phyloP scores from a whole-genome alignment of 2,113 vertebrate genomes.

The Chamaea fasciata region DNA sequence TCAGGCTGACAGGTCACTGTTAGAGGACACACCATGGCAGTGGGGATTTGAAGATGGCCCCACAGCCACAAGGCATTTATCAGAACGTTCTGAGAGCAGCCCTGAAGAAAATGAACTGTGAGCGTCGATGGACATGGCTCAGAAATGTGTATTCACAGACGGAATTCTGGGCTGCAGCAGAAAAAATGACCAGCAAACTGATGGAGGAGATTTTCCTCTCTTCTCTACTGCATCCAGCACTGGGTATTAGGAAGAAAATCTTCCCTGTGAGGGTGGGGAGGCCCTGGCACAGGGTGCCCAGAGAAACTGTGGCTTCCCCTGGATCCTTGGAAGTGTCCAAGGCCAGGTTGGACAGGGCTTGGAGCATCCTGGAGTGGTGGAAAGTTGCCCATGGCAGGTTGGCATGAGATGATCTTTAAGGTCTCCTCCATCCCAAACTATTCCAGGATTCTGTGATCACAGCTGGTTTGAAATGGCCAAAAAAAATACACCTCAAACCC shows the following conservation, averaged over 20 bases:
- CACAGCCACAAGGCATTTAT: neutral
- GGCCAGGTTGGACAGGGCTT: accelerated
- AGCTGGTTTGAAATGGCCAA: neutral
- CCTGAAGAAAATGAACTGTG: neutral
- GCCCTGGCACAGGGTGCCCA: neutral
- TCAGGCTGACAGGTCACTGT: neutral
- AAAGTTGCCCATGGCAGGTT: neutral
- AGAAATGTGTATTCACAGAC: neutral
- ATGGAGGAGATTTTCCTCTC: neutral
- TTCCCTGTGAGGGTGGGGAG: accelerated
- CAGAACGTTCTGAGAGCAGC: neutral
- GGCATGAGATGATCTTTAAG: neutral
- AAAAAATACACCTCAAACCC: neutral
- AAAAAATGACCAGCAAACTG: neutral
- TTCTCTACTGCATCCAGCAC: neutral
- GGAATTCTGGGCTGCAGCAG: neutral
- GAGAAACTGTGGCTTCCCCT: neutral
- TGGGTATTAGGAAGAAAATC: neutral
- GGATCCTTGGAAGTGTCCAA: neutral
- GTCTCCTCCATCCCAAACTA: neutral
- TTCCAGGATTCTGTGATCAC: neutral
- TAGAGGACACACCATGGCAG: too few relatives aligned
- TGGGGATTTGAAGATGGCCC: neutral
- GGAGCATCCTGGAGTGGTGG: accelerated
- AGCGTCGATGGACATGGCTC: accelerated